These are phyloP conservation scores for Pseudeuparius sepicola DNA, from an alignment of 2,888 invertebrate genomes.

Conservation along the genomic window DNA sequence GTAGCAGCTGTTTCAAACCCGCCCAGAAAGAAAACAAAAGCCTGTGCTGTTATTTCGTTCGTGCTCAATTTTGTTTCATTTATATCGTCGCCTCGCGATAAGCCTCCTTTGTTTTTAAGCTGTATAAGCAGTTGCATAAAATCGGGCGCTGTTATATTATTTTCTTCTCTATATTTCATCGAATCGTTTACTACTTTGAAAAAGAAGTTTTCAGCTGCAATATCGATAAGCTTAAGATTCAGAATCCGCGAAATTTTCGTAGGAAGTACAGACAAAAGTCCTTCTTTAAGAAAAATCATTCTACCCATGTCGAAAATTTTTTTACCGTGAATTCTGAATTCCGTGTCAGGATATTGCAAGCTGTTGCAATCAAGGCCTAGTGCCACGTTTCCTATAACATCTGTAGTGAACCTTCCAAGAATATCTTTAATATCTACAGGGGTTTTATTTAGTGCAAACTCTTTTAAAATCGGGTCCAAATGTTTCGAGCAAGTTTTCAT, in stretches of 20 bases:
- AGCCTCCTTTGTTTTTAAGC: slow-evolving; percentile 3
- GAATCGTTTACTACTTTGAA: neutral
- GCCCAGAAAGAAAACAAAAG: slow-evolving; percentile 23
- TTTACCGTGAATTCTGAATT: slow-evolving; percentile 35
- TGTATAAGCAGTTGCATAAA: slow-evolving; percentile 7
- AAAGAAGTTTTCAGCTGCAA: slow-evolving; percentile 2
- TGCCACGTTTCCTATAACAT: slow-evolving; percentile 46
- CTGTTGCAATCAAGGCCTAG: slow-evolving; percentile 49
- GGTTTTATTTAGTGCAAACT: slow-evolving; percentile 21
- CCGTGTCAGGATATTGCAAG: slow-evolving; percentile 41
- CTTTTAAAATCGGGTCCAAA: slow-evolving; percentile 39
- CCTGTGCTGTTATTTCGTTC: slow-evolving; percentile 21
- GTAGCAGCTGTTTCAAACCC: slow-evolving; percentile 25
- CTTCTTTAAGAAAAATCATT: neutral
- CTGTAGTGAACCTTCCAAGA: slow-evolving; percentile 46
- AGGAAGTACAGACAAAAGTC: neutral
- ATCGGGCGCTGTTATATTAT: slow-evolving; percentile 1
- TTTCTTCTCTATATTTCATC: slow-evolving; percentile 5
- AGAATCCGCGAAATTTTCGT: neutral
- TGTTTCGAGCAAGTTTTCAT: slow-evolving; percentile 45
- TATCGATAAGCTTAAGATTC: neutral
- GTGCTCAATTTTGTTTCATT: neutral
- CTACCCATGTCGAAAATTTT: slow-evolving; percentile 15
- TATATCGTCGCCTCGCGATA: neutral
- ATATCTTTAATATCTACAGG: slow-evolving; percentile 36